A percentile compares a stretch with the other conserved stretches of the same genome.
These are phyloP conservation scores for Theristus sp. DNA, from an alignment of 2,888 invertebrate species.

Conservation along the genomic window DNA sequence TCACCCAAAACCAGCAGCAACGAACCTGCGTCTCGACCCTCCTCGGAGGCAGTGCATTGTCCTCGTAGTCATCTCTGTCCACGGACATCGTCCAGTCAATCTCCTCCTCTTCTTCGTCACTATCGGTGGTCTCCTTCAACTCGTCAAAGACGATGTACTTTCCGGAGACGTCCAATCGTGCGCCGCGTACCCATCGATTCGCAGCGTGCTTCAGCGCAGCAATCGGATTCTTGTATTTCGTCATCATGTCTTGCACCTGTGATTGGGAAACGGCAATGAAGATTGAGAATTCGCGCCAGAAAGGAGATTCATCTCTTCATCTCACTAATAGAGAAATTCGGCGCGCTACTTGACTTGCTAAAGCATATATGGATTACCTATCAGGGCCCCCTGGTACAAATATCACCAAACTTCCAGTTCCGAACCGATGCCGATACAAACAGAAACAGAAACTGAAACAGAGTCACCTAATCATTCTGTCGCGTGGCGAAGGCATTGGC, in stretches of 20 bases:
- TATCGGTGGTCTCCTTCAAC: neutral
- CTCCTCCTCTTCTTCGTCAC: neutral
- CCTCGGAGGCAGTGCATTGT: no score
- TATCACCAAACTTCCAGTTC: no score
- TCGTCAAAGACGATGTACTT: conserved; percentile 2
- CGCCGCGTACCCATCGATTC: conserved; percentile 3
- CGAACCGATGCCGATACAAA: no score
- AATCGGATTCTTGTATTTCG: neutral
- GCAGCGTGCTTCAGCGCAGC: conserved; percentile 3
- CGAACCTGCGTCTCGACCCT: neutral
- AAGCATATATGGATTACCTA: no score
- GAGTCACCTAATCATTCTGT: no score
- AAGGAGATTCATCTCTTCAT: neutral
- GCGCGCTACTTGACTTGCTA: no score
- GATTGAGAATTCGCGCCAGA: neutral
- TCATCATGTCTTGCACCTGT: neutral
- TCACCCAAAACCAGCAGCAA: neutral
- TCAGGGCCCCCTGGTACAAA: no score
- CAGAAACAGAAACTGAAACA: no score
- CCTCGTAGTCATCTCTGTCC: neutral
- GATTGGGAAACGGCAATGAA: neutral
- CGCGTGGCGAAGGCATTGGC: no score
- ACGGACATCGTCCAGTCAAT: neutral
- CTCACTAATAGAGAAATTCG: no score
- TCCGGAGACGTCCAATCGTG: conserved; percentile 2